Base-by-base conservation (phyloP, 2,113 vertebrate species). In the Leucosticte australis region DNA sequence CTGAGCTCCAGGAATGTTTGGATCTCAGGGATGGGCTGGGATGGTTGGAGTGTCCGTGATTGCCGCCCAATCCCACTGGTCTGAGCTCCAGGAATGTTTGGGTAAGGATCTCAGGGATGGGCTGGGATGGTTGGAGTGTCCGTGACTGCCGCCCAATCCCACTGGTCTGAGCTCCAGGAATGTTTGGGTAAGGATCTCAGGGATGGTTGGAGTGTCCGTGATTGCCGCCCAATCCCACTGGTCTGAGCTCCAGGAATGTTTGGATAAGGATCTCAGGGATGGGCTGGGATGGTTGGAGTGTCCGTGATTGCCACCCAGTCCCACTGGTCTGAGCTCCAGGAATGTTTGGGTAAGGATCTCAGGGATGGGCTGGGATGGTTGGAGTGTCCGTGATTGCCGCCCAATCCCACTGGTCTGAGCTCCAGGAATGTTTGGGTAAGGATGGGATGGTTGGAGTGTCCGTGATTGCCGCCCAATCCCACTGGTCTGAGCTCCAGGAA, bases 181-280 rank as follows among this genome's bases (percentile, higher is more conserved):
- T 27, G 35, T 26, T 5, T 31, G 35, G 83, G 11, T 16, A 10
- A 49, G 0, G 24, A 4, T 28, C 28, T 15, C 1, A 1, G 37
- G 65, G 44, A 50, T 2, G 12, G 30, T 15, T 56, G 69, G 59
- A 27, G 9, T 23, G 49, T 46, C 56, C 33, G 12, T 41, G 39
- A 41, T 41, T 41, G 39, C 39, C 39, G 13, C 39, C 47, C n/a
- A 50, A 47, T 23, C 13, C 52, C 47, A 23, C 3, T 22, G 19
- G 13, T 31, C 16, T 11, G 35, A 86, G 35, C 37, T 35, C 26
- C 26, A 9, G 71, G 31, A 68, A 44, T 27, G 35, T 21, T 5
- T 31, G n/a, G n/a, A n/a, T n/a, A n/a, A n/a, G 0, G 24, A 5
- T 33, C 28, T 15, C 0, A 1, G 37, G 65, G 53, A 50, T 2